Conservation (phyloP, 2,888 invertebrate species). For the Geophilus truncorum region DNA sequence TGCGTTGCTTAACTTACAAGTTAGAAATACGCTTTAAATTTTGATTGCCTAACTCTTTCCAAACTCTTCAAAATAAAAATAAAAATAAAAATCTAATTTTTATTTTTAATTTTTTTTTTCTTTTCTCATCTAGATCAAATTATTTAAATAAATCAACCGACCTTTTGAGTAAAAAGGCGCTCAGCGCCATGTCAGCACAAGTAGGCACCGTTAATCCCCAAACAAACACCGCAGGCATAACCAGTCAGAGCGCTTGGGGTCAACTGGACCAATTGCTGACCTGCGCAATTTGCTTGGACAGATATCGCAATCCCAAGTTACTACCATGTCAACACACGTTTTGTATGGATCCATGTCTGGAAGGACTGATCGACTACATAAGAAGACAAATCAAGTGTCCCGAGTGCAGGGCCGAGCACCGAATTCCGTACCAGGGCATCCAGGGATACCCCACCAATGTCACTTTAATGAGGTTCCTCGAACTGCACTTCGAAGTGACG, state of each 20-base stretch:
- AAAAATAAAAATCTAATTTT: too few relatives aligned
- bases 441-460: constrained; percentile 95
- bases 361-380: constrained; percentile 91
- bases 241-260: constrained; percentile 41
- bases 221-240: constrained; percentile 30
- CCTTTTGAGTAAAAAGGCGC: background rate
- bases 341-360: constrained; percentile 98
- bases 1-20: background rate
- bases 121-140: background rate
- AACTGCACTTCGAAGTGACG: constrained; percentile 80
- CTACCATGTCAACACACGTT: constrained; percentile 99
- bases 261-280: constrained; percentile 83
- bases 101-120: background rate
- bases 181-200: background rate
- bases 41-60: background rate
- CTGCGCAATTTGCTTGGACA: constrained; percentile 96
- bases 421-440: constrained; percentile 91
- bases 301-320: constrained; percentile 95
- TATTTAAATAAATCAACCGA: background rate
- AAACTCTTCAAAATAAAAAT: too few relatives aligned
- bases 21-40: background rate
- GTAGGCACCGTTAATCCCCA: background rate
- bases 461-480: constrained; percentile 87
- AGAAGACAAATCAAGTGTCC: constrained; percentile 95
- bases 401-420: constrained; percentile 94